Percentiles rank a stretch among this genome's conserved stretches.
Evolutionary conservation across 2,888 invertebrate genomes (phyloP).

Genomic region (Seira musarum): DNA sequence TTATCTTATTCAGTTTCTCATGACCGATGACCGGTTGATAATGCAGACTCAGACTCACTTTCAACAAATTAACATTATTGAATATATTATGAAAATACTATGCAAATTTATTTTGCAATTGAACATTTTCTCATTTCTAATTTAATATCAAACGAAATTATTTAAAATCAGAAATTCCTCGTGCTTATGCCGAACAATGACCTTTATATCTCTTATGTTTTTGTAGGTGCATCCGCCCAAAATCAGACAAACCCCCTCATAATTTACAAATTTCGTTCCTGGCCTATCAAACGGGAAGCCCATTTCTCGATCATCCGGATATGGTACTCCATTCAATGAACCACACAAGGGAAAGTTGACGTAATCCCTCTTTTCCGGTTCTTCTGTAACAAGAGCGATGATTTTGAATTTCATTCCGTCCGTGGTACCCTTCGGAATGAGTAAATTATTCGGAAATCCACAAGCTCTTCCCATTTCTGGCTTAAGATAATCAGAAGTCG

Average conservation of each 20-base stretch:
- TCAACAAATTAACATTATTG: too few relatives aligned
- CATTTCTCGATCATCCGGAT: constrained; percentile 23
- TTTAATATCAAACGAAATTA: too few relatives aligned
- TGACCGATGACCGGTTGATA: too few relatives aligned
- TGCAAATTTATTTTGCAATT: too few relatives aligned
- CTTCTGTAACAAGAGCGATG: constrained; percentile 21
- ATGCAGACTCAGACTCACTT: too few relatives aligned
- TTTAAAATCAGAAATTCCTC: too few relatives aligned
- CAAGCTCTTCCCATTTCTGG: constrained; percentile 24
- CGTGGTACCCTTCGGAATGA: constrained; percentile 28
- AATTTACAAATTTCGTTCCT: constrained; percentile 21
- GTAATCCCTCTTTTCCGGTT: constrained; percentile 21
- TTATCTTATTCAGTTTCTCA: too few relatives aligned
- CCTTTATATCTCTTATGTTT: constrained; percentile 72
- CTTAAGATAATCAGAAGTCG: not conserved
- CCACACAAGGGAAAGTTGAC: constrained; percentile 32
- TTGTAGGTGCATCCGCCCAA: not conserved
- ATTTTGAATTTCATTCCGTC: constrained; percentile 28
- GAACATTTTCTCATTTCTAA: too few relatives aligned
- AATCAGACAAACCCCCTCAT: not conserved
- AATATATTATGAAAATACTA: too few relatives aligned
- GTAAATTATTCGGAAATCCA: constrained; percentile 30
- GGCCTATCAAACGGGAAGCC: constrained; percentile 38
- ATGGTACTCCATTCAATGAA: constrained; percentile 20
- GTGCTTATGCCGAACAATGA: too few relatives aligned